Evolutionary conservation across 2,888 invertebrate genomes (phyloP).

Genomic region (Euclidia mi): DNA sequence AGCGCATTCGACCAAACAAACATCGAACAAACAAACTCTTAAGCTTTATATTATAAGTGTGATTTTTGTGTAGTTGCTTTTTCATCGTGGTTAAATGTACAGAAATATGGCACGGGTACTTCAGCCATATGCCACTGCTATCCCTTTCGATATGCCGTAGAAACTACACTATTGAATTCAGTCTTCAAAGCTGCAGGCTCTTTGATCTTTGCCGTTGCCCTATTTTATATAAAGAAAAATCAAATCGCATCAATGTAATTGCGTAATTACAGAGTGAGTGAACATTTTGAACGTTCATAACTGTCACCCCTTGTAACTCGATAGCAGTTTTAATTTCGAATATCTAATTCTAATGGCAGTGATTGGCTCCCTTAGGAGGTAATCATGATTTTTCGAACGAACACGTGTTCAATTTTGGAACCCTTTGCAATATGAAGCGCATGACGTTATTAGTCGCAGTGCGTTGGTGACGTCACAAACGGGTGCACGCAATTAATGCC

Average conservation of each 20-base stretch:
- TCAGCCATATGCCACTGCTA: too few relatives aligned
- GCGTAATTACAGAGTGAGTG: constrained; percentile 54
- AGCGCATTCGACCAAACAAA: too few relatives aligned
- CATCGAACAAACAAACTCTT: too few relatives aligned
- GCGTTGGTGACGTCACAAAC: constrained; percentile 44
- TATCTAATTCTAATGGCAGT: constrained; percentile 88
- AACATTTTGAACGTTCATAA: constrained; percentile 64
- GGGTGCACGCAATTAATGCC: constrained; percentile 55
- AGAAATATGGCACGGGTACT: too few relatives aligned
- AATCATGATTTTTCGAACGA: constrained; percentile 87
- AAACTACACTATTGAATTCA: constrained; percentile 16
- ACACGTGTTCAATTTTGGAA: constrained; percentile 87
- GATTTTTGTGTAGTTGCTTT: too few relatives aligned
- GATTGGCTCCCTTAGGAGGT: constrained; percentile 89
- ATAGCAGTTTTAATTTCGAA: constrained; percentile 85
- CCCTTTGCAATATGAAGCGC: constrained; percentile 82
- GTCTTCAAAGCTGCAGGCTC: constrained; percentile 43
- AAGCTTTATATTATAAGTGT: too few relatives aligned
- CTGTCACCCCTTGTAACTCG: constrained; percentile 83
- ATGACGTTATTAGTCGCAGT: constrained; percentile 62
- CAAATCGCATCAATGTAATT: constrained; percentile 48
- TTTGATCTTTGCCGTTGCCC: constrained; percentile 59
- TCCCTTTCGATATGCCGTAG: too few relatives aligned
- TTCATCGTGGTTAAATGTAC: too few relatives aligned
- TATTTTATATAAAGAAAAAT: constrained; percentile 43